Evolutionary conservation across 2,797 vertebrate species (phyloP).

Genomic region (Numenius phaeopus): DNA sequence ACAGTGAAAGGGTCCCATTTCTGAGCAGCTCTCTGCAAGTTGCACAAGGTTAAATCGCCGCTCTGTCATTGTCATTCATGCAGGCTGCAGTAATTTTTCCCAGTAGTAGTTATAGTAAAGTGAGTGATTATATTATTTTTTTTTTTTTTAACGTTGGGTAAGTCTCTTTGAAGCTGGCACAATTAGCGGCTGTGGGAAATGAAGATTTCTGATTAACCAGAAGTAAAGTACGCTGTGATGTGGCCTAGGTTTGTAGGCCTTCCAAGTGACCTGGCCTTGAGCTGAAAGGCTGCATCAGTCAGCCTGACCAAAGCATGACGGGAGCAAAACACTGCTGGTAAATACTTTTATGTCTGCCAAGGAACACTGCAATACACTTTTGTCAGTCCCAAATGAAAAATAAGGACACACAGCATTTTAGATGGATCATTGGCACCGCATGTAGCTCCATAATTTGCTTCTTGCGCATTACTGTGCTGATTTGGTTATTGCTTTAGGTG

Average conservation of each 20-base stretch:
- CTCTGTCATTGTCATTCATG: conserved; percentile 55
- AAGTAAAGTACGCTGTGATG: not conserved
- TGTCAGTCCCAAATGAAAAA: conserved; percentile 28
- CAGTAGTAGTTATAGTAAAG: conserved; percentile 28
- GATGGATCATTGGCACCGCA: not conserved
- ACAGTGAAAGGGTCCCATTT: conserved; percentile 41
- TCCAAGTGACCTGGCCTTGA: conserved; percentile 24
- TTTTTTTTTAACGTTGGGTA: not conserved
- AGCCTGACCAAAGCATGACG: not conserved
- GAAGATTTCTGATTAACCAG: conserved; percentile 30
- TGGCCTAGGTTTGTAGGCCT: not conserved
- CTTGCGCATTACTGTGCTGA: not conserved
- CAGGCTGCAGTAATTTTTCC: conserved; percentile 53
- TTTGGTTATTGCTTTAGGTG: not conserved
- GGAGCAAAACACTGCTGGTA: conserved; percentile 19
- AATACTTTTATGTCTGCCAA: conserved; percentile 23
- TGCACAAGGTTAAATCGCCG: conserved; percentile 41
- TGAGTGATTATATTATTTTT: not conserved
- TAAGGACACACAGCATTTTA: not conserved
- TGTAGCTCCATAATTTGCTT: not conserved
- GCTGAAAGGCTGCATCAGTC: not conserved
- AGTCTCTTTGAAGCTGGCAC: conserved; percentile 21
- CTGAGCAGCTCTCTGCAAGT: conserved; percentile 24
- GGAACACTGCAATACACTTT: not conserved
- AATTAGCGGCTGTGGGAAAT: conserved; percentile 1